A percentile compares a stretch with the other conserved stretches of the same genome.
phyloP scores from a whole-genome alignment of 2,888 invertebrate species.

The Hemicrepidius hirtus region DNA sequence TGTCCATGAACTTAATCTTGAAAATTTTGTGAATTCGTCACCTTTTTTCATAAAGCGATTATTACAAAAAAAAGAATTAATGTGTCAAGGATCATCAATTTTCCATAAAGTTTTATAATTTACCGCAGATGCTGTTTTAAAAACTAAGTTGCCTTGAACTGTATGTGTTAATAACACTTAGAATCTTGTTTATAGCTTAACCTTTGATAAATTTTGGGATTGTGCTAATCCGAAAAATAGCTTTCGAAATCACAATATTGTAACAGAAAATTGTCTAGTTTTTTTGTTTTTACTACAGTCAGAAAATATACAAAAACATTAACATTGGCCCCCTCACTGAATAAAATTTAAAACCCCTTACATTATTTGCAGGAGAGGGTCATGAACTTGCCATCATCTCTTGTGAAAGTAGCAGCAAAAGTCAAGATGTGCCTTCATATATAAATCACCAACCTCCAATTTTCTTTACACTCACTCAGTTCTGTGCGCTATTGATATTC shows the following conservation, averaged over 20 bases:
- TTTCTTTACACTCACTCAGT: constrained; percentile 32
- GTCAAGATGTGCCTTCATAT: constrained; percentile 13
- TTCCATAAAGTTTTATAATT: no score
- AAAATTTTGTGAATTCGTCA: neutral
- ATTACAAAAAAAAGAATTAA: no score
- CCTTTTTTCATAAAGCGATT: neutral
- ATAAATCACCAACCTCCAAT: constrained; percentile 21
- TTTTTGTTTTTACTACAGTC: neutral
- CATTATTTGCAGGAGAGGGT: neutral
- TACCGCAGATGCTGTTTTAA: no score
- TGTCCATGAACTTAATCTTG: constrained; percentile 2
- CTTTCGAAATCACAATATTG: no score
- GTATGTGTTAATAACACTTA: no score
- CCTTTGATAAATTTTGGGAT: no score
- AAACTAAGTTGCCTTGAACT: no score
- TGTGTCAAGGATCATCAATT: no score
- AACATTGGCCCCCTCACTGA: neutral
- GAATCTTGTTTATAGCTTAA: no score
- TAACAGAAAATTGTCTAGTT: no score
- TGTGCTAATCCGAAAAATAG: no score
- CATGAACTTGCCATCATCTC: constrained; percentile 6
- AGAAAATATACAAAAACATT: no score
- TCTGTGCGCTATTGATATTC: constrained; percentile 11
- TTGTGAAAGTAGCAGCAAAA: constrained; percentile 27
- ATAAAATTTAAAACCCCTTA: neutral